Evolutionary conservation across 2,113 vertebrate species (phyloP), one percentile per base, ranked within the genome.

Genomic region (Chionomys nivalis): DNA sequence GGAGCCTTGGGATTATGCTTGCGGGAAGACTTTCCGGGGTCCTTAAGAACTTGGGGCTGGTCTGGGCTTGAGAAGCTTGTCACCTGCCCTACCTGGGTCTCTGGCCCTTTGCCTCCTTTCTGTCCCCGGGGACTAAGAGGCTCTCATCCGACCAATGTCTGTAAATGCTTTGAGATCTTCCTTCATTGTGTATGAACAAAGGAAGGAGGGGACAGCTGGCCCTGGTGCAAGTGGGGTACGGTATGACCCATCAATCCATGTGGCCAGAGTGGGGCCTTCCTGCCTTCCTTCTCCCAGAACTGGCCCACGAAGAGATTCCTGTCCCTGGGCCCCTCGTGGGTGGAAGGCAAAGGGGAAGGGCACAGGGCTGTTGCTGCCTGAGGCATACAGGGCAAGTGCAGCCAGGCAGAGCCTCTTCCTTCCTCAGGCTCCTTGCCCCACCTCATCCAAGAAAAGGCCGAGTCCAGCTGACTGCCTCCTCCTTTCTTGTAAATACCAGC

Each of bases 81-180:
- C 26, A 49, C 47, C 39, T 79, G 68, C 63, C 49, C 78, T 52
- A 87, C 61, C 82, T 23, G 28, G 76, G 58, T 36, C 86, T 94
- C 39, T 28, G 42, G 86, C 70, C 91, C 88, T 72, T 73, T 23
- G 65, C 93, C 87, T 95, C 93, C 89, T 89, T 85, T 70, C 72
- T 63, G 24, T 91, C 70, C 76, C 66, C 49, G 26, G 14, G 90
- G 89, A 76, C 55, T 39, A 14, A 85, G 93, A 73, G 90, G 92
- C 82, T 95, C 70, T 96, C 93, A 96, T 97, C 97, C 81, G 98
- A 98, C 97, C 65, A 96, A 97, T 97, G 97, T 98, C 97, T 98
- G 97, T 98, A 97, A 96, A 85, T 94, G 97, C 93, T 95, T 89
- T 89, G 94, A 91, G 90, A 66, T 87, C 75, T 92, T 66, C 86